Percentiles rank a stretch among this genome's conserved stretches.
These are phyloP conservation scores for Sphaerophoria taeniata DNA, from an alignment of 2,888 invertebrate genomes.

Conservation along the genomic window DNA sequence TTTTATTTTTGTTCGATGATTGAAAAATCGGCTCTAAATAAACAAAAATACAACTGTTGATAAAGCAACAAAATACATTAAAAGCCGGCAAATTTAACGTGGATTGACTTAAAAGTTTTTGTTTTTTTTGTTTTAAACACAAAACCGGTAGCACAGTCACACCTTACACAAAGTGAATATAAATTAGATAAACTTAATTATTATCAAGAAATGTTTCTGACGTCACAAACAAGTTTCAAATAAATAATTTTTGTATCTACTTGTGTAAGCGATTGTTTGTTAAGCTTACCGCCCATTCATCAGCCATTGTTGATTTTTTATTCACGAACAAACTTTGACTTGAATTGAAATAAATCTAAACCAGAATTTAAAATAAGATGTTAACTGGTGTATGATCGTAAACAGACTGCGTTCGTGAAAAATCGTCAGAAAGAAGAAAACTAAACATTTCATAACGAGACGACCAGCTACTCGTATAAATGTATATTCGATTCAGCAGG, in stretches of 20 bases:
- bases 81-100: too few relatives aligned
- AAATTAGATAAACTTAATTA: not conserved
- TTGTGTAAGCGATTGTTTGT: not conserved
- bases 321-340: not conserved
- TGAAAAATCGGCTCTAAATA: too few relatives aligned
- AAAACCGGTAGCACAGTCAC: not conserved
- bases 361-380: conserved; percentile 15
- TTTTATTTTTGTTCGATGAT: too few relatives aligned
- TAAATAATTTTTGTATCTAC: not conserved
- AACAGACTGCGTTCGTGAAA: conserved; percentile 49
- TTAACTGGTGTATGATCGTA: conserved; percentile 42
- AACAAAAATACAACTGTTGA: too few relatives aligned
- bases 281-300: conserved; percentile 56
- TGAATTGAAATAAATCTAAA: not conserved
- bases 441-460: conserved; percentile 7
- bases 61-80: too few relatives aligned
- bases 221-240: conserved; percentile 16
- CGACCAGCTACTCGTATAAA: too few relatives aligned
- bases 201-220: not conserved
- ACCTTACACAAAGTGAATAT: too few relatives aligned
- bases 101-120: too few relatives aligned
- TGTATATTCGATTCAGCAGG: too few relatives aligned
- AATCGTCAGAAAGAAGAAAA: not conserved
- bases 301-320: conserved; percentile 29
- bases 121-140: too few relatives aligned